Percentiles rank a stretch among this genome's conserved stretches.
Conservation (phyloP, 2,797 vertebrate species). For the Molothrus aeneus region DNA sequence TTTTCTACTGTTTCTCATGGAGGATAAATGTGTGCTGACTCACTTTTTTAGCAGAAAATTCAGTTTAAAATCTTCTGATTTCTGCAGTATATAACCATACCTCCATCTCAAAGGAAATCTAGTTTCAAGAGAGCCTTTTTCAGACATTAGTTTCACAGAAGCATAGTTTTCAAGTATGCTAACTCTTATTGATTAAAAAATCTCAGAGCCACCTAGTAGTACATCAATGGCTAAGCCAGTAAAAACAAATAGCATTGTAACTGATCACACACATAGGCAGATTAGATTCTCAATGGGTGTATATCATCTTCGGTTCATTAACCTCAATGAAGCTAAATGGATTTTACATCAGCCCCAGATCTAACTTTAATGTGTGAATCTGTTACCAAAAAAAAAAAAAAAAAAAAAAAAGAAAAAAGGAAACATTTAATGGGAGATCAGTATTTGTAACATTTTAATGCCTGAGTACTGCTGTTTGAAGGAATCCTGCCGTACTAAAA, state of each 20-base stretch:
- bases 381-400: neutral
- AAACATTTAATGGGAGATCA: constrained; percentile 4
- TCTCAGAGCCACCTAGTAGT: neutral
- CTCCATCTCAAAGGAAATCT: neutral
- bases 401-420: too few relatives aligned
- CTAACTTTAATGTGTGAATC: neutral
- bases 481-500: neutral
- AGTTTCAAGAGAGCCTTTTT: neutral
- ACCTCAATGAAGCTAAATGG: constrained; percentile 39
- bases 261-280: constrained; percentile 19
- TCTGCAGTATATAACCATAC: neutral
- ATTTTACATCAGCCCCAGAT: constrained; percentile 40
- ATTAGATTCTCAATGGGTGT: constrained; percentile 29
- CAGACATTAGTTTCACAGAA: neutral
- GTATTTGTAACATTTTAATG: neutral
- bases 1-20: constrained; percentile 5
- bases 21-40: neutral
- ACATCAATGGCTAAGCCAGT: constrained; percentile 44
- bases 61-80: constrained; percentile 24
- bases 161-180: constrained; percentile 4
- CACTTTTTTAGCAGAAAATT: constrained; percentile 21
- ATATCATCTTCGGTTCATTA: constrained; percentile 31
- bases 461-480: neutral
- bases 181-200: constrained; percentile 32
- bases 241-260: constrained; percentile 53